Conservation (phyloP, 2,797 vertebrate species). For the Etheostoma nigrum region DNA sequence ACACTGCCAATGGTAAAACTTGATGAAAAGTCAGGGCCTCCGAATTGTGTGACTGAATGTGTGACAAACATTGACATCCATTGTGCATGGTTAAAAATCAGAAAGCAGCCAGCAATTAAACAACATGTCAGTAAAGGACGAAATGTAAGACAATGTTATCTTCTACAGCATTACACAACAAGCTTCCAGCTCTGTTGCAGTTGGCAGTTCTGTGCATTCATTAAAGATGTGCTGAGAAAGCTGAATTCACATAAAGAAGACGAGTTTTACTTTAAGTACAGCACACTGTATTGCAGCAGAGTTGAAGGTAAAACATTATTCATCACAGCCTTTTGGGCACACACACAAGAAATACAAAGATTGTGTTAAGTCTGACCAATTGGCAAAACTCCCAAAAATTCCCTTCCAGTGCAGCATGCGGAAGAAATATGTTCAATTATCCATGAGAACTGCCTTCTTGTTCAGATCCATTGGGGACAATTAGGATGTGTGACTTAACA, state of each 20-base stretch:
- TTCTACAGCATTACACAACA: not conserved
- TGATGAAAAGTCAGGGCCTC: not conserved
- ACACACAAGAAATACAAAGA: not conserved
- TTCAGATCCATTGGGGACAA: conserved; percentile 49
- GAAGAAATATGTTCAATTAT: conserved; percentile 71
- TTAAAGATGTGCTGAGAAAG: conserved; percentile 22
- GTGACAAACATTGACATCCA: not conserved
- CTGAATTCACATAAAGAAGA: conserved; percentile 10
- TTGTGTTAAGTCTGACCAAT: conserved; percentile 9
- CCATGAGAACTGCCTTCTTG: conserved; percentile 60
- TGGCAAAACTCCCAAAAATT: conserved; percentile 22
- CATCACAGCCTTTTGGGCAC: not conserved
- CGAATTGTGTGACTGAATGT: not conserved
- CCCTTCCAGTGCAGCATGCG: conserved; percentile 38
- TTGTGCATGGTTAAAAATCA: not conserved
- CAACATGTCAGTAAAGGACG: not conserved
- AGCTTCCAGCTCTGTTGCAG: conserved; percentile 2
- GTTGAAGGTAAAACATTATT: conserved; percentile 8
- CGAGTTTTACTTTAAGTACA: not conserved
- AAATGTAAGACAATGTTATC: not conserved
- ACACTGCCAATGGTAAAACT: not conserved
- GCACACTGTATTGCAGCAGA: conserved; percentile 1
- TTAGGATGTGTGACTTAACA: conserved; percentile 46
- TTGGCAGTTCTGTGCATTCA: not conserved
- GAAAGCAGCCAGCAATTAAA: not conserved